Base-by-base conservation (phyloP, 1,140 invertebrate species). In the Linepithema humile region DNA sequence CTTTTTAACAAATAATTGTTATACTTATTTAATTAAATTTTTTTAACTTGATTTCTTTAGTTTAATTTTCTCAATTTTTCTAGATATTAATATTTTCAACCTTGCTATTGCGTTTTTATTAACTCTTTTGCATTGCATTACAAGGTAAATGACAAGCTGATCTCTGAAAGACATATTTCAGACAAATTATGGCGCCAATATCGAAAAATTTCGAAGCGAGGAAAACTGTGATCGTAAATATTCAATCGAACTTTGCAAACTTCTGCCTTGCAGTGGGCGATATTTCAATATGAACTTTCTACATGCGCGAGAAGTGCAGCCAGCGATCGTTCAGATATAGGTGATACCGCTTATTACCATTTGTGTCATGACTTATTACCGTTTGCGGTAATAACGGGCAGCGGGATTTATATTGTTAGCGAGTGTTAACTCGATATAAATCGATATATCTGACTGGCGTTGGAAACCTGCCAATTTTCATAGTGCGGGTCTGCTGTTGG, bases 331-430 rank as follows among this genome's bases (percentile, higher is more conserved):
- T 23, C 26, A 45, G 35, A 62, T 64, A 45, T 65, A 65, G 38
- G 48, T 64, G 60, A 57, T 35, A 65, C 32, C 35, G 38, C 29
- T 67, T 80, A 80, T 84, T 84, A 84, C 35, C 77, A 48, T 59
- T 69, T 45, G 50, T 40, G 20, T 57, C 73, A 20, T 78, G 60
- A 78, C 73, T 78, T 78, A 84, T 84, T 75, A 84, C 60, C 50
- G 50, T 23, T 12, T 67, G 53, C n/a, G 53, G 40, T 70, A 84
- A 80, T 40, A 84, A 59, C 62, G 29, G 15, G 26, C 9, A 38
- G 40, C 10, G 1, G 20, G 38, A 84, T 84, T 60, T 84, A 84
- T 84, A 0, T 43, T 15, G 60, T 53, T 53, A 48, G n/a, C 29
- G 29, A 26, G 20, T 64, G 26, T 59, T 84, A 65, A 43, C 59